Evolutionary conservation across 1,140 invertebrate species (phyloP).

Genomic region (Prorops nasuta): DNA sequence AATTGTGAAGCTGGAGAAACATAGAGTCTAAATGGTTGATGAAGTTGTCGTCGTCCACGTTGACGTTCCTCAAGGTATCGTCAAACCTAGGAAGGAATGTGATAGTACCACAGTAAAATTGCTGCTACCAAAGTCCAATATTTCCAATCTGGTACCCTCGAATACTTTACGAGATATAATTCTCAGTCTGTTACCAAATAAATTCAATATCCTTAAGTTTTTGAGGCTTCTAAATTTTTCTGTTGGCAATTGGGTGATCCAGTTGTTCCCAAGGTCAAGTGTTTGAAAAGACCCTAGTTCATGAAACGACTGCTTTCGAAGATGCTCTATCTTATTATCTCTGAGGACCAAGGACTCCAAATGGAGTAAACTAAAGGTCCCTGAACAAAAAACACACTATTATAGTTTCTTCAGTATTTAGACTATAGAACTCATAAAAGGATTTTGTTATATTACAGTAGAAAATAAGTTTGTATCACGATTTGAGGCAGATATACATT

Average conservation of each 20-base stretch:
- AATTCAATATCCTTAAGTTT: conserved; percentile 72
- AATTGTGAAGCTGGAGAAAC: conserved; percentile 82
- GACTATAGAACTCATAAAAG: no score
- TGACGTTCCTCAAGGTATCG: conserved; percentile 71
- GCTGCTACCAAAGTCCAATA: conserved; percentile 77
- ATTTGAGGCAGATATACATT: no score
- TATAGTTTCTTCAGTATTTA: conserved; percentile 5
- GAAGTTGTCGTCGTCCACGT: conserved; percentile 76
- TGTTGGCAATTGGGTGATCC: conserved; percentile 72
- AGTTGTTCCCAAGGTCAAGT: conserved; percentile 77
- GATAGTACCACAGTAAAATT: conserved; percentile 74
- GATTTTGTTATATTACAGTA: no score
- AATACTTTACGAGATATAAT: conserved; percentile 78
- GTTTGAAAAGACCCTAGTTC: conserved; percentile 72
- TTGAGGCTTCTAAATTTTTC: conserved; percentile 79
- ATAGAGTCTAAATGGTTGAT: conserved; percentile 83
- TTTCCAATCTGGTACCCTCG: conserved; percentile 75
- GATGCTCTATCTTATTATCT: conserved; percentile 70
- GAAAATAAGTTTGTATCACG: no score
- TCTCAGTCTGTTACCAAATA: conserved; percentile 74
- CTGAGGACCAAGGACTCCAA: conserved; percentile 74
- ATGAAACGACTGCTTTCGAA: conserved; percentile 73
- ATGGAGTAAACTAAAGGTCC: conserved; percentile 55
- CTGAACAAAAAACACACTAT: conserved; percentile 22
- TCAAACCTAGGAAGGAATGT: conserved; percentile 73